Percentiles rank a stretch among this genome's conserved stretches.
These are phyloP conservation scores for Salvelinus fontinalis DNA, from an alignment of 2,113 vertebrate species.

Conservation along the genomic window DNA sequence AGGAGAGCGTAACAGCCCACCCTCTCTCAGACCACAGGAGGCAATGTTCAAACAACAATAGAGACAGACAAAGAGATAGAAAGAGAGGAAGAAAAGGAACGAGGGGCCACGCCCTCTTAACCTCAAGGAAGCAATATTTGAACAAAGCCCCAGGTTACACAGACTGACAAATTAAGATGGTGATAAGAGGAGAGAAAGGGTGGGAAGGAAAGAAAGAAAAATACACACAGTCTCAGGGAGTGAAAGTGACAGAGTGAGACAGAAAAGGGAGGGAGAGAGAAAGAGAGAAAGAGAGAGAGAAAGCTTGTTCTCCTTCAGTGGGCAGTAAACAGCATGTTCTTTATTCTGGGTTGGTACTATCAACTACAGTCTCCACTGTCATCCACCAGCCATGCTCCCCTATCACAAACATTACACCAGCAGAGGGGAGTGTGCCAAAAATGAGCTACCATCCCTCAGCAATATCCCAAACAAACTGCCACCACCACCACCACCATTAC, in stretches of 20 bases:
- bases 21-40: slow-evolving; percentile 42
- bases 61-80: slow-evolving; percentile 15
- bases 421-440: slow-evolving; percentile 14
- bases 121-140: neutral
- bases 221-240: neutral
- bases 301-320: slow-evolving; percentile 18
- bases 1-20: slow-evolving; percentile 73
- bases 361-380: neutral
- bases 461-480: slow-evolving; percentile 32
- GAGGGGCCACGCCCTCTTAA: neutral
- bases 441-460: neutral
- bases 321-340: slow-evolving; percentile 55
- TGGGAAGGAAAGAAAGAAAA: neutral
- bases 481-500: slow-evolving; percentile 25
- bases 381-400: slow-evolving; percentile 13
- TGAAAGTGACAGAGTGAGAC: neutral
- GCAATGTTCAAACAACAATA: slow-evolving; percentile 26
- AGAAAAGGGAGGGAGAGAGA: slow-evolving; percentile 12
- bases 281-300: neutral
- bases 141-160: slow-evolving; percentile 45
- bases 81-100: neutral
- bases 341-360: slow-evolving; percentile 44
- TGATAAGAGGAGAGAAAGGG: neutral
- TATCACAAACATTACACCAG: neutral
- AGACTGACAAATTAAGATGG: slow-evolving; percentile 8